Evolutionary conservation across 2,797 vertebrate genomes (phyloP).

Genomic region (Sus cebifrons): DNA sequence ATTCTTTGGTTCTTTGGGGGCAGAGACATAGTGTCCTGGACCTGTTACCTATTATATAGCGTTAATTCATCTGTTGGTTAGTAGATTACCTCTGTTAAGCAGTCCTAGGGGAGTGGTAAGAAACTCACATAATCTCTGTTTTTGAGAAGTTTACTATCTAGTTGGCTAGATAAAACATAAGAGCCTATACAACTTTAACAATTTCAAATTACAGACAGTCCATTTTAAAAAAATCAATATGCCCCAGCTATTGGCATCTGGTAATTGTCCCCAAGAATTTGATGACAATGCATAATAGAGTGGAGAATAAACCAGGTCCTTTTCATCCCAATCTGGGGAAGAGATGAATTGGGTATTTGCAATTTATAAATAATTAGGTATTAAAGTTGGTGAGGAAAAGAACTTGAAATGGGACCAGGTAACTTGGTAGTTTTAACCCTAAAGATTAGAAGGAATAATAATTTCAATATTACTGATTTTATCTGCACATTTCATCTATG

Average conservation of each 20-base stretch:
- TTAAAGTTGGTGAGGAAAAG: neutral
- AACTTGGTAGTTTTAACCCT: neutral
- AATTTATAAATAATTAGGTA: neutral
- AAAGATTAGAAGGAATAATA: slow-evolving; percentile 11
- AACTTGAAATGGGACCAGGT: neutral
- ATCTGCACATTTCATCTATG: slow-evolving; percentile 3
- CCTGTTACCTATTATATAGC: neutral
- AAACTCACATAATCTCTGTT: neutral
- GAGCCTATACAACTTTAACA: slow-evolving; percentile 19
- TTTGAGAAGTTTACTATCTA: slow-evolving; percentile 49
- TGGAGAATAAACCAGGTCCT: neutral
- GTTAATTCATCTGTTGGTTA: slow-evolving; percentile 25
- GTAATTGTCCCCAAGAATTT: slow-evolving; percentile 32
- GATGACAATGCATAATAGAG: neutral
- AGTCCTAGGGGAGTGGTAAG: neutral
- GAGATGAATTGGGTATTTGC: neutral
- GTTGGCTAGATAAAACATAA: neutral
- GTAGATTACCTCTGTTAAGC: neutral
- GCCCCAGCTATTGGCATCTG: neutral
- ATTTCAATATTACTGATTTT: slow-evolving; percentile 1
- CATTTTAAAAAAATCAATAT: neutral
- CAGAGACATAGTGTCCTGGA: neutral
- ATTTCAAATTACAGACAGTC: slow-evolving; percentile 29
- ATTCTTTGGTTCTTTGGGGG: slow-evolving; percentile 40
- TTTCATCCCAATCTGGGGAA: neutral